A percentile compares a stretch with the other conserved stretches of the same genome.
Evolutionary conservation across 2,888 invertebrate species (phyloP).

Genomic region (Cerastoderma edule): DNA sequence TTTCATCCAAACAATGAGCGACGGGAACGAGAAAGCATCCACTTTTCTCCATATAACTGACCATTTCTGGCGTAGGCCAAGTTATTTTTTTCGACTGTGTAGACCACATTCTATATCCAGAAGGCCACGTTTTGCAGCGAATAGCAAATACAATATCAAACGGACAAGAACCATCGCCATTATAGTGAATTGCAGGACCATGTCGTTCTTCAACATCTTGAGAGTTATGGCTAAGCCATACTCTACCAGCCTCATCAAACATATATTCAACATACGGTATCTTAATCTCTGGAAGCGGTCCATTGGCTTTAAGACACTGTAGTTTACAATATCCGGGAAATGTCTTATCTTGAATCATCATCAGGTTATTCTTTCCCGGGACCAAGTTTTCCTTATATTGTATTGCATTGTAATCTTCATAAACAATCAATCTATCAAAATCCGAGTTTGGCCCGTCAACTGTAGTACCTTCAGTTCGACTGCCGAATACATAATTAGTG

Average conservation of each 20-base stretch:
- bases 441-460: not conserved
- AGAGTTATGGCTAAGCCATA: not conserved
- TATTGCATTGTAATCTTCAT: not conserved
- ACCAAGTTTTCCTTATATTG: not conserved
- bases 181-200: not conserved
- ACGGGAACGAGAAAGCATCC: slow-evolving; percentile 14
- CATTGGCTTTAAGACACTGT: not conserved
- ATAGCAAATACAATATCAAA: not conserved
- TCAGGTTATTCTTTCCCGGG: not conserved
- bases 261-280: too few species aligned
- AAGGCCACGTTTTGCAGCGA: not conserved
- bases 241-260: not conserved
- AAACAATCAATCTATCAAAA: not conserved
- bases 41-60: not conserved
- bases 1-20: not conserved
- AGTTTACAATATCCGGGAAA: not conserved
- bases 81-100: not conserved
- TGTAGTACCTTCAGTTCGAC: slow-evolving; percentile 5
- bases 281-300: too few species aligned
- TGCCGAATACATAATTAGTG: not conserved
- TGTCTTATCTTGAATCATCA: not conserved
- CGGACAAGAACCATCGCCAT: too few species aligned
- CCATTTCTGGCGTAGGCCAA: slow-evolving; percentile 16
- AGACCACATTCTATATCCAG: not conserved
- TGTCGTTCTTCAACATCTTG: not conserved